Percentiles rank a stretch among this genome's conserved stretches.
phyloP scores from a whole-genome alignment of 1,140 invertebrate genomes.

The Dryas iulia region DNA sequence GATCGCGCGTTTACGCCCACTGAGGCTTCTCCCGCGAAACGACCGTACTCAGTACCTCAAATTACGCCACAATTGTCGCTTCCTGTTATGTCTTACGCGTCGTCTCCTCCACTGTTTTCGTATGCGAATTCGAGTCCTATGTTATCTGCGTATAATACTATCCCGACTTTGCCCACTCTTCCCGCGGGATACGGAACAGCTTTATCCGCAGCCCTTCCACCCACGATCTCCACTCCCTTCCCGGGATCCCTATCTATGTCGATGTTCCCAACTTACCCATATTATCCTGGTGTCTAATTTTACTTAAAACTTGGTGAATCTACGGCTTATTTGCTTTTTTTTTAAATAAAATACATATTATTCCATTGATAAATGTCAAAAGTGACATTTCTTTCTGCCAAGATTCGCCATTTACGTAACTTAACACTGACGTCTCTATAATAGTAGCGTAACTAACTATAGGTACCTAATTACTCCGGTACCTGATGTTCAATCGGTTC shows the following conservation, averaged over 20 bases:
- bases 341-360: too few relatives aligned
- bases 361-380: too few relatives aligned
- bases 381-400: too few relatives aligned
- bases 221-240: slow-evolving; percentile 50
- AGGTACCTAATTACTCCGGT: neutral
- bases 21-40: slow-evolving; percentile 68
- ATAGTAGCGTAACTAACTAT: neutral
- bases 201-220: slow-evolving; percentile 48
- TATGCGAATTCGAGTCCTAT: slow-evolving; percentile 59
- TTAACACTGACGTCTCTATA: neutral
- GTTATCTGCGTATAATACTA: slow-evolving; percentile 53
- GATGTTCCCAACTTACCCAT: slow-evolving; percentile 68
- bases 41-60: slow-evolving; percentile 68
- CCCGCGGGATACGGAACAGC: slow-evolving; percentile 54
- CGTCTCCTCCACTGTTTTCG: slow-evolving; percentile 58
- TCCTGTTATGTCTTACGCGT: slow-evolving; percentile 77
- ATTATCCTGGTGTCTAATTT: slow-evolving; percentile 62
- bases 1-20: slow-evolving; percentile 75
- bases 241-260: slow-evolving; percentile 58
- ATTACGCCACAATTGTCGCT: slow-evolving; percentile 72
- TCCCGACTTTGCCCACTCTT: slow-evolving; percentile 42
- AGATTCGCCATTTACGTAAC: neutral
- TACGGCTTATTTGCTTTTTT: neutral
- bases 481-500: slow-evolving; percentile 8
- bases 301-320: neutral